These are phyloP conservation scores for Bombycilla garrulus DNA, from an alignment of 2,113 vertebrate species.

Conservation along the genomic window DNA sequence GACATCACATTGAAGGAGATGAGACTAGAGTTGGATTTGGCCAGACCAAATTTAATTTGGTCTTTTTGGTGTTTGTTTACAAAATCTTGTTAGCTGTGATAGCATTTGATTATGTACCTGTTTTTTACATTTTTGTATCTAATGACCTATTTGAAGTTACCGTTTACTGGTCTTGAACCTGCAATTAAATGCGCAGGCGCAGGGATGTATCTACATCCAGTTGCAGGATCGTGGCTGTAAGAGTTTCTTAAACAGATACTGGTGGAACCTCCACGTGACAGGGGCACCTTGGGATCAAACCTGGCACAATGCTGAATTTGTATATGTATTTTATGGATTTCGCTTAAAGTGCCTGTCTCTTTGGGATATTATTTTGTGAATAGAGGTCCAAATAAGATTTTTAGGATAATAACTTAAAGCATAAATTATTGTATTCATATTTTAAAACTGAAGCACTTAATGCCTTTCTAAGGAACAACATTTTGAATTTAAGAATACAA, in stretches of 20 bases:
- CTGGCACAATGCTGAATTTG: neutral
- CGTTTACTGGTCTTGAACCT: slow-evolving; percentile 17
- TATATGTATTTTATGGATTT: slow-evolving; percentile 1
- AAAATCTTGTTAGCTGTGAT: slow-evolving; percentile 63
- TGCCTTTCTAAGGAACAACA: slow-evolving; percentile 45
- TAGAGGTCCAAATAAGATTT: slow-evolving; percentile 69
- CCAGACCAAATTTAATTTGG: slow-evolving; percentile 36
- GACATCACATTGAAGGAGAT: neutral
- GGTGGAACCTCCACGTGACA: slow-evolving; percentile 9
- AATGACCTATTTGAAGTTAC: slow-evolving; percentile 17
- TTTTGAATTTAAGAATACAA: slow-evolving; percentile 54
- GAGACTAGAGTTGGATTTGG: neutral
- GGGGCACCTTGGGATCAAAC: slow-evolving; percentile 37
- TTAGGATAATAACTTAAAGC: slow-evolving; percentile 68
- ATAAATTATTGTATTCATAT: slow-evolving; percentile 66
- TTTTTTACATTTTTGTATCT: slow-evolving; percentile 46
- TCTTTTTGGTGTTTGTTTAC: slow-evolving; percentile 70
- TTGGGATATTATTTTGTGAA: slow-evolving; percentile 48
- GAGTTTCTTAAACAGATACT: slow-evolving; percentile 36
- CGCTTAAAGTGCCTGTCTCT: slow-evolving; percentile 45
- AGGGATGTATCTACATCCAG: neutral
- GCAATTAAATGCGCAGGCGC: slow-evolving; percentile 33
- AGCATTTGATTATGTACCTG: slow-evolving; percentile 14
- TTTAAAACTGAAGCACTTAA: slow-evolving; percentile 66
- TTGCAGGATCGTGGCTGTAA: slow-evolving; percentile 17